These are phyloP conservation scores for Platynereis dumerilii DNA, from an alignment of 2,888 invertebrate genomes.

Conservation along the genomic window DNA sequence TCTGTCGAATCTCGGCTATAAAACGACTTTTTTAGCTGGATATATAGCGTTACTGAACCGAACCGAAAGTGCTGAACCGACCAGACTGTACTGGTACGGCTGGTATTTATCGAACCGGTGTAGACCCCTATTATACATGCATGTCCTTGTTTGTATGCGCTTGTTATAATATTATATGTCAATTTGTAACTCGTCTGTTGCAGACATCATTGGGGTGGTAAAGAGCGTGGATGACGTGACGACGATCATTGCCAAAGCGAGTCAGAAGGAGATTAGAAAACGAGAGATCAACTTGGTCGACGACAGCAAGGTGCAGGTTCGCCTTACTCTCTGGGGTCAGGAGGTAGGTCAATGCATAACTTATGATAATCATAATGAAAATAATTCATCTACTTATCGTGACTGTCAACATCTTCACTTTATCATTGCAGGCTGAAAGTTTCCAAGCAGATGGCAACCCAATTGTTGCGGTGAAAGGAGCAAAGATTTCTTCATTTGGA, in stretches of 20 bases:
- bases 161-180: no score
- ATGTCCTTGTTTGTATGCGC: no score
- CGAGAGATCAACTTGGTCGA: constrained; percentile 88
- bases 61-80: no score
- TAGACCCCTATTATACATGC: no score
- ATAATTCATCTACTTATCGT: no score
- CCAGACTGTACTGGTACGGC: no score
- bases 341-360: constrained; percentile 65
- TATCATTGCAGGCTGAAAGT: constrained; percentile 76
- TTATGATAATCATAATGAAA: neutral
- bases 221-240: constrained; percentile 76
- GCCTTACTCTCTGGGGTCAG: constrained; percentile 89
- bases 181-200: no score
- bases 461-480: constrained; percentile 85
- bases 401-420: no score
- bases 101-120: no score
- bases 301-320: constrained; percentile 76
- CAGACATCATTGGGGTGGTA: constrained; percentile 90
- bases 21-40: no score
- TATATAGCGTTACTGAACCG: no score
- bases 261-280: constrained; percentile 86
- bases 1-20: no score
- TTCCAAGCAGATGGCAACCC: constrained; percentile 81
- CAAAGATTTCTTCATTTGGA: constrained; percentile 84
- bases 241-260: constrained; percentile 75